Evolutionary conservation across 2,113 vertebrate species (phyloP), one percentile per base, ranked within the genome.

Genomic region (Vidua chalybeata): DNA sequence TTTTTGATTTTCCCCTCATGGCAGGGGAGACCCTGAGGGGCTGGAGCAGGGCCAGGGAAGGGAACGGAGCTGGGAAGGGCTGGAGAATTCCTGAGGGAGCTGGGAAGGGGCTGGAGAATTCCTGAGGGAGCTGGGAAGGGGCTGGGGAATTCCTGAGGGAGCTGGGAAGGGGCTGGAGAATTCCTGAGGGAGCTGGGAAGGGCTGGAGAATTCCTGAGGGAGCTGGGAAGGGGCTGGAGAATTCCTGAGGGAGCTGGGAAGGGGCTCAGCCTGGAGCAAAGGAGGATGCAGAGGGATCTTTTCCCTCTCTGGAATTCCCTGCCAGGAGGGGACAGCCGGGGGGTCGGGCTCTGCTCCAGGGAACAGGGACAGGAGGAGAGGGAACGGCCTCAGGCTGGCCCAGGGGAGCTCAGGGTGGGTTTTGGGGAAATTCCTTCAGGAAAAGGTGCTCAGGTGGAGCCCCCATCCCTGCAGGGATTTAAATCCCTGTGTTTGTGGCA

Each of bases 361-460:
- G 77, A 20, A 67, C 52, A 67, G 63, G 78, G 52, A 48, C 61
- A 64, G 61, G 76, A 79, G 75, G 5, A 78, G 76, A 78, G 59
- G 75, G 59, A 78, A 78, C 14, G 19, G 76, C 59, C 76, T 55
- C 77, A 20, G 51, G 39, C 33, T 80, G 76, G 39, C 12, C 62
- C 41, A 15, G 33, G 77, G 41, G 0, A 54, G 61, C 0, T 1
- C 49, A 43, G 61, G 61, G 15, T 1, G 77, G 62, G 26, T 3
- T 7, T 19, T 15, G 41, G 63, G 41, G 9, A 6, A 68, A 55
- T 82, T 49, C 30, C 64, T 2, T 3, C 78, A 0, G 8, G 64
- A 27, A 58, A 49, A 1, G n/a, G 35, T 27, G 49, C 49, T 26
- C 49, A 27, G 49, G 26, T 23, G 67, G 20, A 52, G 0, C 16